Conservation (phyloP, 2,113 vertebrate species). For the Dolichallabes microphthalmus region DNA sequence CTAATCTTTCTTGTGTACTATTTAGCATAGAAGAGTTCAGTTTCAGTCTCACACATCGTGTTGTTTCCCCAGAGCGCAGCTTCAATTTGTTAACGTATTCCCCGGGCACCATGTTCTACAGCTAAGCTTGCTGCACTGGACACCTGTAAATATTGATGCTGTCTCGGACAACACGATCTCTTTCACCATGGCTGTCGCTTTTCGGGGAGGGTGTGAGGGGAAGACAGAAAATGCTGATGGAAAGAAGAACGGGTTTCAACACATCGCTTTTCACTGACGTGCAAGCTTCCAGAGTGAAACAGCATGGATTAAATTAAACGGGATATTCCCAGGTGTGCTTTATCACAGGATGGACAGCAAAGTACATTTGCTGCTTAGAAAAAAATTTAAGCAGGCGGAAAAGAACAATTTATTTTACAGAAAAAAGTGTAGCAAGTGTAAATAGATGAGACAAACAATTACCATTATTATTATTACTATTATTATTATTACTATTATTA, state of each 20-base stretch:
- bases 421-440: neutral
- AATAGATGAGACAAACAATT: neutral
- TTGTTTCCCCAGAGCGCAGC: constrained; percentile 21
- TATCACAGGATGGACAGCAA: neutral
- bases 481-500: too few relatives aligned
- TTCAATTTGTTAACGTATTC: constrained; percentile 27
- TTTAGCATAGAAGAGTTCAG: neutral
- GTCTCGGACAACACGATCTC: constrained; percentile 49
- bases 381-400: neutral
- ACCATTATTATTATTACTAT: too few relatives aligned
- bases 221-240: constrained; percentile 35
- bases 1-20: constrained; percentile 13
- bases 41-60: constrained; percentile 22
- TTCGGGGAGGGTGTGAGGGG: neutral
- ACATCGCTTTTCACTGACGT: constrained; percentile 41
- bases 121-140: constrained; percentile 44
- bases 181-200: constrained; percentile 40
- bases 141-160: constrained; percentile 57
- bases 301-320: constrained; percentile 53
- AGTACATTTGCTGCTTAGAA: neutral
- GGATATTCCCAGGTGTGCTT: neutral
- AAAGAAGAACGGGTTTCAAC: constrained; percentile 42
- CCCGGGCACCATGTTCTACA: constrained; percentile 46
- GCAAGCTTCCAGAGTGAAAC: constrained; percentile 55
- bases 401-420: neutral